Evolutionary conservation across 2,113 vertebrate species (phyloP), one percentile per base, ranked within the genome.

Genomic region (Psilopogon haemacephalus): DNA sequence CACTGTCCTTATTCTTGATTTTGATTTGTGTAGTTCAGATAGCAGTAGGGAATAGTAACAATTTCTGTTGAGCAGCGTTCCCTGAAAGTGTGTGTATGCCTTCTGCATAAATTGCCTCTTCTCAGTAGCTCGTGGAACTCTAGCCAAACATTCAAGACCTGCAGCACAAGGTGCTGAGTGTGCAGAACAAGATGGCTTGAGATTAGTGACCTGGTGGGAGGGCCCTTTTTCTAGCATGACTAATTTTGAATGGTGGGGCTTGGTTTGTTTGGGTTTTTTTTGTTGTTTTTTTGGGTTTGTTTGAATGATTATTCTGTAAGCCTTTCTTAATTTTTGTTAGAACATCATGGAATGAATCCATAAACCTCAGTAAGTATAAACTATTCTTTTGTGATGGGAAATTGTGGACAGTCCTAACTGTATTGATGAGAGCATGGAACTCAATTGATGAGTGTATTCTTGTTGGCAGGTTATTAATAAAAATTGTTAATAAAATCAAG

Each of bases 71-170:
- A n/a, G 46, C 4, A 38, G 48, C 72, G 28, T 70, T 69, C 24
- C 4, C 5, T 7, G 26, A 1, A 7, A 33, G 48, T 7, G 9
- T 60, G 33, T 33, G 14, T 71, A 2, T 24, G n/a, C 12, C 32
- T 75, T 54, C 13, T 13, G 7, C 5, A 0, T 3, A 26, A 59
- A 35, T 67, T 30, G 5, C 28, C 11, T 67, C 32, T 37, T 55
- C 37, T 42, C 23, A 7, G 35, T 27, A 48, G 40, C 20, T 19
- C 1, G 0, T 56, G 71, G 9, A 40, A 76, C n/a, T 48, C 17
- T 5, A 48, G n/a, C 35, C 40, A 59, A 44, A 7, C 9, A 3
- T 13, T 27, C 0, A 0, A 24, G 46, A 33, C 40, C 27, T 54
- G 44, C 2, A 3, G 42, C 32, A 9, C 5, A 32, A 64, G 38